Conservation (phyloP, 2,113 vertebrate species). For the Panurus biarmicus region DNA sequence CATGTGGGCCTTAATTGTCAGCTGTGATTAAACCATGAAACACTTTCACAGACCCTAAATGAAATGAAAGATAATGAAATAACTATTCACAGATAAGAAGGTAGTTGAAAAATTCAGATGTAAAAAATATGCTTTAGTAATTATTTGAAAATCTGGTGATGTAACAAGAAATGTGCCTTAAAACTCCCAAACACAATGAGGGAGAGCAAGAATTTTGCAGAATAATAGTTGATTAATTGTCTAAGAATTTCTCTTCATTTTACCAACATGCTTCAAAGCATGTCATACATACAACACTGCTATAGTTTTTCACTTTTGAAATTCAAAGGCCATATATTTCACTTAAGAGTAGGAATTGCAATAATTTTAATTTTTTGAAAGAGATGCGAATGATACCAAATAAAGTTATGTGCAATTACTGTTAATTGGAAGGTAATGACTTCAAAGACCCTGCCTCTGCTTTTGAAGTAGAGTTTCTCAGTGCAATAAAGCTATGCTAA, state of each 20-base stretch:
- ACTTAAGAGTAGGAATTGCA: not conserved
- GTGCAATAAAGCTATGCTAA: not conserved
- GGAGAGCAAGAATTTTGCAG: not conserved
- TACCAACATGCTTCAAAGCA: rapidly evolving
- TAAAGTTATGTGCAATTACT: not conserved
- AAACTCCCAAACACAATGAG: not conserved
- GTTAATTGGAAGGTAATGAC: not conserved
- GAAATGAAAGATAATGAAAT: conserved; percentile 2
- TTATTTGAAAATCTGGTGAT: not conserved
- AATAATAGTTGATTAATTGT: not conserved
- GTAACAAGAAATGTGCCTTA: not conserved
- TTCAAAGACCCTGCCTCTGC: not conserved
- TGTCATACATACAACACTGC: not conserved
- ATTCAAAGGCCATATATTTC: not conserved
- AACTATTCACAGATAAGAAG: not conserved
- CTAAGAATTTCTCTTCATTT: not conserved
- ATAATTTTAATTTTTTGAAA: not conserved
- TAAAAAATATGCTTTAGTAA: not conserved
- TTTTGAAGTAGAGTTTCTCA: not conserved
- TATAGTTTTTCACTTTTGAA: not conserved
- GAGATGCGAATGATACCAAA: not conserved
- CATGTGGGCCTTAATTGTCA: not conserved
- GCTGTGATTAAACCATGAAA: not conserved
- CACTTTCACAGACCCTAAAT: not conserved
- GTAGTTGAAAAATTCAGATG: not conserved